phyloP scores from a whole-genome alignment of 2,797 vertebrate species.

The Orientallactaga sibirica region DNA sequence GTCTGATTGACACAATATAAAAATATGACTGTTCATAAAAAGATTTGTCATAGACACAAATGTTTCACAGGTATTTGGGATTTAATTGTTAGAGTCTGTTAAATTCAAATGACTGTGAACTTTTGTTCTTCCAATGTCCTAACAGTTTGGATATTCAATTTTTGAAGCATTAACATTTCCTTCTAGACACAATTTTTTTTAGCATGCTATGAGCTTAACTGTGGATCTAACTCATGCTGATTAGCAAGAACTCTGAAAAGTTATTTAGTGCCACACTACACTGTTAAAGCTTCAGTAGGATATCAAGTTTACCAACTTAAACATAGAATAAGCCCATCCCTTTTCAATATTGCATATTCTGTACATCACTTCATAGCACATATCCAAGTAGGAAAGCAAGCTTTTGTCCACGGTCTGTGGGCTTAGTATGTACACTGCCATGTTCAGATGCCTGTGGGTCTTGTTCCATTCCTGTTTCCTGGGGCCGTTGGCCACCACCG shows the following conservation, averaged over 20 bases:
- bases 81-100: slow-evolving; percentile 33
- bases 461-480: too few relatives aligned
- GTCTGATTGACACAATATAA: background rate
- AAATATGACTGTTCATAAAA: background rate
- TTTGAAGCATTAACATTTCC: slow-evolving; percentile 28
- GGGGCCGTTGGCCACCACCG: too few relatives aligned
- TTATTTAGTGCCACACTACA: background rate
- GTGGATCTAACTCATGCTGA: background rate
- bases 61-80: background rate
- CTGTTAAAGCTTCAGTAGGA: background rate
- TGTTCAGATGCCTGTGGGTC: background rate
- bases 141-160: background rate
- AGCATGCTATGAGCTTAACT: slow-evolving; percentile 17
- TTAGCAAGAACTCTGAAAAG: slow-evolving; percentile 22
- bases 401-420: background rate
- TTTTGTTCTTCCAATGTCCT: slow-evolving; percentile 28
- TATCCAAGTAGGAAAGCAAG: background rate
- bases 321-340: background rate
- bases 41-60: background rate
- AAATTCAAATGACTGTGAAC: slow-evolving; percentile 39
- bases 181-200: slow-evolving; percentile 13
- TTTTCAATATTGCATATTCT: background rate
- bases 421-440: background rate
- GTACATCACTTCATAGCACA: background rate
- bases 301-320: background rate